Evolutionary conservation across 2,113 vertebrate species (phyloP).

Genomic region (Ctenomys sociabilis): DNA sequence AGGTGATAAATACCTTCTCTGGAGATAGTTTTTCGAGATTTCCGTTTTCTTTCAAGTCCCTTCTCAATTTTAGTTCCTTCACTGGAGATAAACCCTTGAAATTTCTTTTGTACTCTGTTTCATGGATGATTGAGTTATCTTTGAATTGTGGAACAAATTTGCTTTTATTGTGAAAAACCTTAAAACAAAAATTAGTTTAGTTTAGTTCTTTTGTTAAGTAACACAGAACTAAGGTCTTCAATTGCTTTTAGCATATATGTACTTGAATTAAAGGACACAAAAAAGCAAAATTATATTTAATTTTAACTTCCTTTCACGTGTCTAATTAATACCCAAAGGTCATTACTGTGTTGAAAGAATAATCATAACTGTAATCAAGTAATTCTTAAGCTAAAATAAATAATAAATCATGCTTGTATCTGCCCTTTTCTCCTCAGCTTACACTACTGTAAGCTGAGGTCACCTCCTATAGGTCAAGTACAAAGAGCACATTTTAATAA

Average conservation of each 20-base stretch:
- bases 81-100: slow-evolving; percentile 83
- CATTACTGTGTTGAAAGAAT: slow-evolving; percentile 21
- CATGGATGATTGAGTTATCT: slow-evolving; percentile 80
- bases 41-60: slow-evolving; percentile 82
- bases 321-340: slow-evolving; percentile 52
- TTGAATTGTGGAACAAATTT: slow-evolving; percentile 84
- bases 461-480: background rate
- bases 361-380: slow-evolving; percentile 4
- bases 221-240: slow-evolving; percentile 44
- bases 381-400: slow-evolving; percentile 38
- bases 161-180: slow-evolving; percentile 86
- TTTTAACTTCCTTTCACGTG: slow-evolving; percentile 47
- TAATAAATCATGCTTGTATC: background rate
- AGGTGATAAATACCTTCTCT: slow-evolving; percentile 75
- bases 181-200: slow-evolving; percentile 72
- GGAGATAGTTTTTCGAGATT: slow-evolving; percentile 68
- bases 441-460: no score
- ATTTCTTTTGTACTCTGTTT: slow-evolving; percentile 87
- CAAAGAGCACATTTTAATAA: background rate
- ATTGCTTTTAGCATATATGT: background rate
- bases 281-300: slow-evolving; percentile 16
- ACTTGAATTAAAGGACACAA: slow-evolving; percentile 43
- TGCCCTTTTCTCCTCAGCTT: slow-evolving; percentile 21
- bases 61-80: slow-evolving; percentile 82
- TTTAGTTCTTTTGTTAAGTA: slow-evolving; percentile 58